Conservation (phyloP, 2,113 vertebrate species). For the Saimiri boliviensis region DNA sequence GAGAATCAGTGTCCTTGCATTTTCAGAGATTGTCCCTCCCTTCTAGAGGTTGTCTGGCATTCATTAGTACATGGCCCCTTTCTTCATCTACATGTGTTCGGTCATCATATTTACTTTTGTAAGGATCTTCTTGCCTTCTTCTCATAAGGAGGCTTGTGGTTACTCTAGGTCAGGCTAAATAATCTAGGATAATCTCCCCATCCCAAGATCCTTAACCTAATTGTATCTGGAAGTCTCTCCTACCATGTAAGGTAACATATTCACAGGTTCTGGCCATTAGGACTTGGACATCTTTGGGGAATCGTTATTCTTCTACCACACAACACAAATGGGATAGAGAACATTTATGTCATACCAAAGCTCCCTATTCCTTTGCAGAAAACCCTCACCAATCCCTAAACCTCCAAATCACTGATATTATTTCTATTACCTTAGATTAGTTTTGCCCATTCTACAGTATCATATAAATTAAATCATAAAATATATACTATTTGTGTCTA, state of each 20-base stretch:
- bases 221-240: not conserved
- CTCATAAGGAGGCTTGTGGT: not conserved
- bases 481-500: not conserved
- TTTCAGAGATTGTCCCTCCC: not conserved
- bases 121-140: not conserved
- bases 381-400: not conserved
- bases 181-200: not conserved
- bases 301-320: not conserved
- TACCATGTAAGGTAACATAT: not conserved
- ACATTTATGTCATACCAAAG: not conserved
- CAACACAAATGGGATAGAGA: not conserved
- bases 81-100: not conserved
- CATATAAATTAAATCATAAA: not conserved
- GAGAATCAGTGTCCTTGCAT: not conserved
- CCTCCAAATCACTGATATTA: not conserved
- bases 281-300: not conserved
- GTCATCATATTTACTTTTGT: not conserved
- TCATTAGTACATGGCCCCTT: not conserved
- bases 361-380: not conserved
- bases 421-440: not conserved
- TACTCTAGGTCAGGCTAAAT: not conserved
- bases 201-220: not conserved
- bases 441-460: not conserved
- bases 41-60: not conserved
- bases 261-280: not conserved